phyloP scores from a whole-genome alignment of 1,140 invertebrate species.

The Zaprionus africanus region DNA sequence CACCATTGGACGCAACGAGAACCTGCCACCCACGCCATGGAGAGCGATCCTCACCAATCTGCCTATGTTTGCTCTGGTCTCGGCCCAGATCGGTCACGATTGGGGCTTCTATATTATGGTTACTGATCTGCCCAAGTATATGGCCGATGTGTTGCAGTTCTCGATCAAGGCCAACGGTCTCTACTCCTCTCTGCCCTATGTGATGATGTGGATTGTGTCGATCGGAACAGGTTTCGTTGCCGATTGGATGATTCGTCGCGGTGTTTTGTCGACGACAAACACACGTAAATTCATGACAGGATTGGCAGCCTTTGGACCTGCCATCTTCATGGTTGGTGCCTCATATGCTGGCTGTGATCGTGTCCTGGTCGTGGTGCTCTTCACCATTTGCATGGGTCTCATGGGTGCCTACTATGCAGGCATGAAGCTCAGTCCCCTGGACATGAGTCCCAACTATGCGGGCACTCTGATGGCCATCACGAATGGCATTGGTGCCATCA shows the following conservation, averaged over 20 bases:
- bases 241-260: constrained; percentile 88
- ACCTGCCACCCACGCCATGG: constrained; percentile 89
- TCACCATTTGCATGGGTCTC: constrained; percentile 89
- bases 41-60: constrained; percentile 89
- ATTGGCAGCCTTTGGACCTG: constrained; percentile 89
- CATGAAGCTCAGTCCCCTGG: constrained; percentile 92
- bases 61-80: constrained; percentile 90
- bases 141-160: constrained; percentile 94
- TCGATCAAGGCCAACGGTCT: constrained; percentile 90
- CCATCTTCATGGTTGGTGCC: constrained; percentile 91
- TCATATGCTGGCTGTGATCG: constrained; percentile 92
- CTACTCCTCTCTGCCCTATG: constrained; percentile 89
- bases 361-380: constrained; percentile 87
- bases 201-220: constrained; percentile 90
- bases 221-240: constrained; percentile 88
- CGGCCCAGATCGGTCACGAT: constrained; percentile 92
- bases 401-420: constrained; percentile 92
- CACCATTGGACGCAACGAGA: constrained; percentile 83
- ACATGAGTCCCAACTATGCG: constrained; percentile 93
- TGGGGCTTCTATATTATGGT: constrained; percentile 98
- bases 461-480: constrained; percentile 93
- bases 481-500: constrained; percentile 92
- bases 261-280: constrained; percentile 86
- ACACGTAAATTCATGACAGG: constrained; percentile 91
- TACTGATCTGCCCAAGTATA: constrained; percentile 96